Base-by-base conservation (phyloP, 2,888 invertebrate species). In the Timandra comae region DNA sequence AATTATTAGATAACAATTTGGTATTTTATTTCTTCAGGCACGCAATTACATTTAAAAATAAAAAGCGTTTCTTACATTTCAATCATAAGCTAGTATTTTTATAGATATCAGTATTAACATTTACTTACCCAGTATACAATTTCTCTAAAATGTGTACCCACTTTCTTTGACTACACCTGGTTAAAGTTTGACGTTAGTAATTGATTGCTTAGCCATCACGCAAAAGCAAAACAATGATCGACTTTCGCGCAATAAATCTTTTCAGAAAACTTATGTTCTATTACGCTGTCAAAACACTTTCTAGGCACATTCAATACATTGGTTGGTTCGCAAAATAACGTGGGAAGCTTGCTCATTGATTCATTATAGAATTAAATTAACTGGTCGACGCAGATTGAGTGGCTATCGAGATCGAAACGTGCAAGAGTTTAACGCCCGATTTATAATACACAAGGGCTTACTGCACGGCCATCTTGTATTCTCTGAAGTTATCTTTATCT, bases 321-420 rank as follows among this genome's bases (percentile, higher is more conserved):
- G 37, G 52, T 43, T 52, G 56, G 53, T 59, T 63, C 45, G 44
- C 44, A 34, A 38, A 32, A 39, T 56, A 44, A 59, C 67, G 70
- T 73, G 73, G 62, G 73, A 76, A 75, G 57, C 9, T n/a, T 24
- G 24, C 60, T 63, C 59, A 64, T 62, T 61, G 65, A 66, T 64
- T 74, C 56, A 62, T 71, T 75, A 69, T 67, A 56, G 58, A 55
- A 54, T 58, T 63, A 52, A 67, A 74, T 77, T 74, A 74, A 54
- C 61, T 67, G 52, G 43, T 58, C 43, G 27, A 34, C 49, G 36
- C 45, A 48, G 52, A 58, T 56, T 46, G 52, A 49, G 51, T 43
- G 49, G 41, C 42, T 45, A 63, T 63, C 56, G 40, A 60, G 63
- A 70, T 66, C 52, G 49, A 55, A 52, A 56, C 59, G 59, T 51